Conservation (phyloP, 2,113 vertebrate species). For the Oncorhynchus nerka region DNA sequence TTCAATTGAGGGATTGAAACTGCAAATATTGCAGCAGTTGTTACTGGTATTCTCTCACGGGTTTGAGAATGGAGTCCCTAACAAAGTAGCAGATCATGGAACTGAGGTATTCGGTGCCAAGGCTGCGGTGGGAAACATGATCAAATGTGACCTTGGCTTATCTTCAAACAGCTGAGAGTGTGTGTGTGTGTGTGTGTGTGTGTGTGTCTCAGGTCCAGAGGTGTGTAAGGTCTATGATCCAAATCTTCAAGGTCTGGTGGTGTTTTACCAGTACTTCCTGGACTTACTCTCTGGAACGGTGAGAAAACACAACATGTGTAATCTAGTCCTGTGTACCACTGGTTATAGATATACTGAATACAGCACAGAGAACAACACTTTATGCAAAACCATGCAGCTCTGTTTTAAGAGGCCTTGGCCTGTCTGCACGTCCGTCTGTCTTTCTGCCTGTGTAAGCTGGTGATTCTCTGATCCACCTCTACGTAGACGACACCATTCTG, state of each 20-base stretch:
- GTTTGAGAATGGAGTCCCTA: neutral
- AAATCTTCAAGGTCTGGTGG: constrained; percentile 52
- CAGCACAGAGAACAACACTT: neutral
- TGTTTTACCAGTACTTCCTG: constrained; percentile 76
- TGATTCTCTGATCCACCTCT: neutral
- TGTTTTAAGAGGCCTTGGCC: neutral
- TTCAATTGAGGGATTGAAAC: constrained; percentile 2
- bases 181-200: no score
- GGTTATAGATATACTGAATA: neutral
- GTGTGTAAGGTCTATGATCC: constrained; percentile 72
- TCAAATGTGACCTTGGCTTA: neutral
- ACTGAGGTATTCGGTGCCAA: neutral
- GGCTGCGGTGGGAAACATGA: neutral
- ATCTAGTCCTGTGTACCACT: neutral
- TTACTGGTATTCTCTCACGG: neutral
- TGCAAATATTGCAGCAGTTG: neutral
- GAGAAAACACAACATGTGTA: constrained; percentile 19
- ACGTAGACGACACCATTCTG: no score
- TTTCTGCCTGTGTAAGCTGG: neutral
- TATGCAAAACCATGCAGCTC: neutral
- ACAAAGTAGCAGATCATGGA: neutral
- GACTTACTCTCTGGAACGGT: constrained; percentile 85
- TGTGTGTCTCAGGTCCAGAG: constrained; percentile 24
- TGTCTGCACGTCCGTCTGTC: neutral
- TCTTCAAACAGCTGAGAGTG: neutral